These are phyloP conservation scores for Drosophila kohkoa DNA, from an alignment of 1,140 invertebrate genomes.

Conservation along the genomic window DNA sequence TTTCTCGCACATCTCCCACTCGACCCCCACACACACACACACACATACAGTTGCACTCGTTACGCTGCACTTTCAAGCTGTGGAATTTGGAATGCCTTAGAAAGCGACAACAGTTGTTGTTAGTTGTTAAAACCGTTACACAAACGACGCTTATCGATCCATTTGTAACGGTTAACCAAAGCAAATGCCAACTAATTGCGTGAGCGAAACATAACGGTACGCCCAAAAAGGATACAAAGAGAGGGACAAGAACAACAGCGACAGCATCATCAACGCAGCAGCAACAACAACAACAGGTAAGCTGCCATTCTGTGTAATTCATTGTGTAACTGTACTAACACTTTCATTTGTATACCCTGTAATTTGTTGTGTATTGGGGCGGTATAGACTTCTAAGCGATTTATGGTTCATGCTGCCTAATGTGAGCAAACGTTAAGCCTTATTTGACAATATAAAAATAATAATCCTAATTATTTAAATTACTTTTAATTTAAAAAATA, in stretches of 20 bases:
- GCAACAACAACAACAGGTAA: constrained; percentile 22
- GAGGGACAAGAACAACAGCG: constrained; percentile 1
- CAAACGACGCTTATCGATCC: constrained; percentile 26
- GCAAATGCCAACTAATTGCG: constrained; percentile 25
- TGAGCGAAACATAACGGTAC: neutral
- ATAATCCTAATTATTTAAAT: no score
- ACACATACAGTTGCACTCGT: neutral
- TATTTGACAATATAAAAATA: no score
- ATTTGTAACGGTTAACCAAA: constrained; percentile 19
- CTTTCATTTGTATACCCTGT: constrained; percentile 7
- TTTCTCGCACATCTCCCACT: neutral
- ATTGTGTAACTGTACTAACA: constrained; percentile 2
- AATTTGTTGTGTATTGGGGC: neutral
- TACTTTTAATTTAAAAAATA: no score
- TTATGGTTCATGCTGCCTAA: no score
- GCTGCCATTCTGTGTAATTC: neutral
- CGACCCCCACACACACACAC: neutral
- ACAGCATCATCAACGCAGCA: constrained; percentile 6
- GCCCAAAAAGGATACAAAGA: neutral
- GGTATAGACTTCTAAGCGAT: neutral
- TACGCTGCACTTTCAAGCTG: constrained; percentile 27
- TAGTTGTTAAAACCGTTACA: constrained; percentile 14
- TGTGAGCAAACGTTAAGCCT: no score
- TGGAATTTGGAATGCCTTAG: constrained; percentile 37
- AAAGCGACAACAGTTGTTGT: constrained; percentile 37